Base-by-base conservation (phyloP, 2,888 invertebrate genomes). In the Muschampia plurimacula region DNA sequence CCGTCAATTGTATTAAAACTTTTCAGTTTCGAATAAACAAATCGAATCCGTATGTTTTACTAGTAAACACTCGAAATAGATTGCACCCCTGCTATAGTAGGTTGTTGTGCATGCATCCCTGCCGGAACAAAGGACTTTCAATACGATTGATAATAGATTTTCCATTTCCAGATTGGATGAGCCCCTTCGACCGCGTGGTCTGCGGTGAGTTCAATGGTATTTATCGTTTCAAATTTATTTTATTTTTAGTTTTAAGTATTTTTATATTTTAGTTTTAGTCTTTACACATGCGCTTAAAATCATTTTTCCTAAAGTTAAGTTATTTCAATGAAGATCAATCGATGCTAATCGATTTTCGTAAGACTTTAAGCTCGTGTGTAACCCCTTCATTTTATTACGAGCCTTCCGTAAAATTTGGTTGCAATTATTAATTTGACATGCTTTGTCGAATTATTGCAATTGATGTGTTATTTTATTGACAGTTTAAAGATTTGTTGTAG, bases 181-280 rank as follows among this genome's bases (percentile, higher is more conserved):
- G 97, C 95, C 98, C 98, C 89, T 98, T 98, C 95, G 98, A 98
- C 95, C 96, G 98, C 95, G 98, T 98, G 95, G 97, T 98, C 95
- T 98, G 98, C 96, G 98, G 98, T 96, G 97, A 98, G 97, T 98
- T 97, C 91, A 96, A 96, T 96, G 97, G 97, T 97, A 96, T 96
- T 96, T 96, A 96, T 94, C 93, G 92, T 95, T 95, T 95, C 91
- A 92, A 91, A 89, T 95, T 95, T 95, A 92, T 95, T 95, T 94
- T 95, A 89, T 57, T 94, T 95, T 95, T 93, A 92, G 88, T 92
- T 93, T 86, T 92, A 93, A 93, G 90, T 88, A 72, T 67, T 67
- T 72, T 84, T 86, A 87, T 79, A 87, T 79, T 68, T 73, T 64
- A 22, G 59, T 79, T 68, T 67, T 32, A 12, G 64, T 32, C 0